Base-by-base conservation (phyloP, 2,797 vertebrate species). In the Enteromius viviparus region DNA sequence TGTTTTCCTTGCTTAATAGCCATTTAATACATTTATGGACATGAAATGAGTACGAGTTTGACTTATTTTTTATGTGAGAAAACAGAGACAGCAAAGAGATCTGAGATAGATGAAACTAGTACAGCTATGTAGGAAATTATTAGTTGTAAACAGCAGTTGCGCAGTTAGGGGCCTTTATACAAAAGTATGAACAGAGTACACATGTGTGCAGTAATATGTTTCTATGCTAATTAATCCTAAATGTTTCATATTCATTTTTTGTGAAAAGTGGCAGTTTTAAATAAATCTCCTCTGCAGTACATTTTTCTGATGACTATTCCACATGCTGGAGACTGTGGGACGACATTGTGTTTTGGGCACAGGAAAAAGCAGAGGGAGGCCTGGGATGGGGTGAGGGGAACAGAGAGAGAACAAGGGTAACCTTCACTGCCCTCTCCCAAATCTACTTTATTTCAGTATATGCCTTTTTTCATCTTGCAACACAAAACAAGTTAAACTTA, bases 251-350 rank as follows among this genome's bases (percentile, higher is more conserved):
- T 12, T 34, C 10, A 45, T 12, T 6, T 71, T 66, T 49, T 49
- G 29, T 40, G 14, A 21, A 71, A 72, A 64, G 60, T 34, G 26
- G 11, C 7, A 2, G n/a, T 71, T 26, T 62, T 55, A 47, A 83
- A 72, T 49, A 49, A 65, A 65, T 45, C 58, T n/a, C 17, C 26
- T 45, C 68, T 62, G 75, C n/a, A 12, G 23, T 77, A 9, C 45
- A 26, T 47, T 55, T 37, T 51, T 80, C 34, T 87, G 69, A 89
- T 85, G 81, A 78, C 65, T 81, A 37, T 34, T 78, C 83, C 84
- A 88, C 70, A 87, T 89, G 85, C 65, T 17, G 34, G 75, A 81
- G 83, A 78, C n/a, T 76, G 78, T 78, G 68, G 84, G 79, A 42
- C 53, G 79, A 79, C 80, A 45, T 45, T 62, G 66, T 80, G 66